A percentile compares a stretch with the other conserved stretches of the same genome.
Conservation (phyloP, 2,113 vertebrate genomes). For the Propithecus coquereli region DNA sequence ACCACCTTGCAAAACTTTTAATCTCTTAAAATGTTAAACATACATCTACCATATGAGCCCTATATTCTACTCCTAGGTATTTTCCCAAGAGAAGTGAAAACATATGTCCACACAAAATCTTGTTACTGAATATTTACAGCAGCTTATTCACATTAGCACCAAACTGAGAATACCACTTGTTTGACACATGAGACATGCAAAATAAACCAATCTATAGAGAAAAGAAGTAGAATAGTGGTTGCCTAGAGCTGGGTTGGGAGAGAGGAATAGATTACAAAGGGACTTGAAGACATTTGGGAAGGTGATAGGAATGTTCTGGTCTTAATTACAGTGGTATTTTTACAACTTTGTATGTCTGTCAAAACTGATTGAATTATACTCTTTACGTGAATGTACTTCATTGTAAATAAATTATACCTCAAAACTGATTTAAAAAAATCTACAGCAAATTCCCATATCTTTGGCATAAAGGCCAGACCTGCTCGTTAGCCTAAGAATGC, state of each 20-base stretch:
- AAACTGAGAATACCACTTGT: background rate
- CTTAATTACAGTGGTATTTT: background rate
- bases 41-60: background rate
- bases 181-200: background rate
- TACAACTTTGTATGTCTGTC: background rate
- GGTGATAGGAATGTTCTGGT: background rate
- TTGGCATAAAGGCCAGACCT: background rate
- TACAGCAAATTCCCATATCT: background rate
- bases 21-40: background rate
- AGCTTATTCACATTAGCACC: background rate
- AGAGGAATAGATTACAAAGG: background rate
- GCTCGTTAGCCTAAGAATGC: background rate
- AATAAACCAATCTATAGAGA: background rate
- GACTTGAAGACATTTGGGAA: background rate
- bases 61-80: background rate
- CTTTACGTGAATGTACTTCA: background rate
- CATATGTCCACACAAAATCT: background rate
- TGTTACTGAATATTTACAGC: background rate
- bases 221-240: background rate
- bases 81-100: background rate
- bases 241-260: background rate
- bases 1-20: background rate
- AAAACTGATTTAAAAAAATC: background rate
- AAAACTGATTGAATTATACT: background rate
- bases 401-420: background rate